Evolutionary conservation across 2,113 vertebrate species (phyloP).

Genomic region (Xenopus borealis): DNA sequence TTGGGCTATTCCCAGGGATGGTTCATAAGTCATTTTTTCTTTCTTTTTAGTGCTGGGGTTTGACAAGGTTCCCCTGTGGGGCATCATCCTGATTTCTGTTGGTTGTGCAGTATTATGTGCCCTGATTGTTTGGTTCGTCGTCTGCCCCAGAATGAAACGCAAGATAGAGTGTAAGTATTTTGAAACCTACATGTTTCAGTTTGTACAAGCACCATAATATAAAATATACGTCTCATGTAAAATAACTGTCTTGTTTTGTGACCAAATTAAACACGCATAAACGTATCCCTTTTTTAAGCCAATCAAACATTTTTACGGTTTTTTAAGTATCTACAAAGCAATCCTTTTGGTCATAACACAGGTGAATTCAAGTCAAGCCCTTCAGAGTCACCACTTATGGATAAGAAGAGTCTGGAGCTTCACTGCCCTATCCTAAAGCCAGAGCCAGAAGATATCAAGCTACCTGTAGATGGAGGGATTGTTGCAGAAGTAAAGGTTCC

Average conservation of each 20-base stretch:
- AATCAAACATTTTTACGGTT: too few relatives aligned
- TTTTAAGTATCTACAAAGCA: too few relatives aligned
- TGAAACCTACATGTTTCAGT: too few relatives aligned
- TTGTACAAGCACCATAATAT: too few relatives aligned
- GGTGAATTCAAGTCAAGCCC: constrained; percentile 73
- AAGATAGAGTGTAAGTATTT: constrained; percentile 85
- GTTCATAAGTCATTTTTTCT: constrained; percentile 66
- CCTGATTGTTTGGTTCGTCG: constrained; percentile 85
- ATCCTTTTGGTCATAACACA: constrained; percentile 45
- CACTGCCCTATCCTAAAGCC: constrained; percentile 56
- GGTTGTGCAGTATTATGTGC: constrained; percentile 80
- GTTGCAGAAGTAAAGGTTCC: constrained; percentile 43
- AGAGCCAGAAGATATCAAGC: constrained; percentile 59
- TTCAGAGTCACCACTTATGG: constrained; percentile 80
- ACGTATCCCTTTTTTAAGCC: too few relatives aligned
- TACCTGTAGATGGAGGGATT: constrained; percentile 36
- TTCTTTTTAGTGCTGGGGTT: constrained; percentile 90
- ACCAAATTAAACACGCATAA: too few relatives aligned
- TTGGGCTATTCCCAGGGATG: constrained; percentile 50
- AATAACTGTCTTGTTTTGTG: too few relatives aligned
- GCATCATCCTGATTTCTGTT: constrained; percentile 80
- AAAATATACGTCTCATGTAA: too few relatives aligned
- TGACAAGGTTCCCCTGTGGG: constrained; percentile 88
- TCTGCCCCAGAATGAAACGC: constrained; percentile 89
- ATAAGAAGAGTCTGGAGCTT: constrained; percentile 61